Evolutionary conservation across 2,888 invertebrate genomes (phyloP), one percentile per base, ranked within the genome.

Genomic region (Lutraria lutraria): DNA sequence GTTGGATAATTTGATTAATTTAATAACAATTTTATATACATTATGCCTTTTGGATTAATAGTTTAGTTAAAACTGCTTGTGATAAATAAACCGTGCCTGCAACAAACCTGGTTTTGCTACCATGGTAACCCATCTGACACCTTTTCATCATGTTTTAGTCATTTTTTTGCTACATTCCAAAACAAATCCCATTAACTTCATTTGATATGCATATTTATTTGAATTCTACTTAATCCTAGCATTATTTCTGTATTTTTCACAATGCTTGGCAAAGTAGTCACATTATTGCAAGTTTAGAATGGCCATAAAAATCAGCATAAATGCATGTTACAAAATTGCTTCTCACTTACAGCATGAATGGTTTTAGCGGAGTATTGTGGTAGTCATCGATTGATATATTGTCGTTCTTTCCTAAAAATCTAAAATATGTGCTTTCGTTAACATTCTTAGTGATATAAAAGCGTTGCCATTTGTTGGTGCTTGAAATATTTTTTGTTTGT

Each of bases 281-380:
- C 19, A 19, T 76, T 34, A 76, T 19, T 34, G 76, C 76, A 76
- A 76, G 76, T 76, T 76, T 76, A 76, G 76, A 76, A 76, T 76
- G 34, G 76, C 76, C 29, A 83, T 43, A 21, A 72, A 72, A 21
- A 3, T 83, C 16, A 25, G 83, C 83, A 76, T 76, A 76, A 53
- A 53, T 86, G 86, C 86, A 86, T 86, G 86, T 43, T 25, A 19
- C 53, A n/a, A 15, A 15, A 80, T 29, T 25, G 56, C 85, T 88
- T 88, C 84, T 31, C 63, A 86, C 82, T 87, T 21, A 85, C 87
- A 88, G 90, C 90, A 90, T 90, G 90, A 87, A 90, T 90, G 90
- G 88, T 88, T 88, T 88, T 80, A 79, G 68, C 29, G 90, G 86
- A 90, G 29, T 81, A 79, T 85, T 85, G 85, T 85, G 54, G 60